These are phyloP conservation scores for Alectura lathami DNA, from an alignment of 2,113 vertebrate genomes.

Conservation along the genomic window DNA sequence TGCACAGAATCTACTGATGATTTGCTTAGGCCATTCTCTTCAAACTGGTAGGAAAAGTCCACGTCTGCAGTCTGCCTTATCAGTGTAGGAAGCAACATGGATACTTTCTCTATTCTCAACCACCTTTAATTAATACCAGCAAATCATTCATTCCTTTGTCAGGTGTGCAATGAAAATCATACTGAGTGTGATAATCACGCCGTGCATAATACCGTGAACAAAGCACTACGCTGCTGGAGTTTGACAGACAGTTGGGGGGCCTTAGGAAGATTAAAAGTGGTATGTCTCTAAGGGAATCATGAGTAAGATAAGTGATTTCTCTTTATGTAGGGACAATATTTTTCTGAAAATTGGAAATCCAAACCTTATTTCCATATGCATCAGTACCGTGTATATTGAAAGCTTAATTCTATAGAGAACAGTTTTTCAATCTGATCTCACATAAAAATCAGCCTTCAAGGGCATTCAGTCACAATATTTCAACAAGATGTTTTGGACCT, in stretches of 20 bases:
- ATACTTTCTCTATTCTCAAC: background rate
- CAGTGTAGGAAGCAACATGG: background rate
- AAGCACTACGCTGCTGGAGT: background rate
- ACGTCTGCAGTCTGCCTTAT: background rate
- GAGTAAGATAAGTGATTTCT: background rate
- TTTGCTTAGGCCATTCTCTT: background rate
- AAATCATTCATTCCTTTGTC: background rate
- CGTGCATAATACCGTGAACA: background rate
- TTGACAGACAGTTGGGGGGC: background rate
- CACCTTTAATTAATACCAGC: background rate
- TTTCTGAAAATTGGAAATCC: background rate
- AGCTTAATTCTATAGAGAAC: background rate
- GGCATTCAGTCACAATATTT: background rate
- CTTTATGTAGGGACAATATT: background rate
- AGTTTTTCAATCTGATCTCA: background rate
- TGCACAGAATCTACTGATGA: background rate
- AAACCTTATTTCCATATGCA: background rate
- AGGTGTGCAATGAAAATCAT: background rate
- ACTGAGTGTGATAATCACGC: background rate
- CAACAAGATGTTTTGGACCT: background rate
- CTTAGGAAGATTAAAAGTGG: background rate
- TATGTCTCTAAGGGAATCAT: background rate
- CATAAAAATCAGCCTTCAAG: background rate
- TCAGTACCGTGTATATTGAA: accelerated
- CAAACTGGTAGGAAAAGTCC: background rate